A percentile compares a stretch with the other conserved stretches of the same genome.
These are phyloP conservation scores for Drosophila limbata DNA, from an alignment of 2,888 invertebrate species.

Conservation along the genomic window DNA sequence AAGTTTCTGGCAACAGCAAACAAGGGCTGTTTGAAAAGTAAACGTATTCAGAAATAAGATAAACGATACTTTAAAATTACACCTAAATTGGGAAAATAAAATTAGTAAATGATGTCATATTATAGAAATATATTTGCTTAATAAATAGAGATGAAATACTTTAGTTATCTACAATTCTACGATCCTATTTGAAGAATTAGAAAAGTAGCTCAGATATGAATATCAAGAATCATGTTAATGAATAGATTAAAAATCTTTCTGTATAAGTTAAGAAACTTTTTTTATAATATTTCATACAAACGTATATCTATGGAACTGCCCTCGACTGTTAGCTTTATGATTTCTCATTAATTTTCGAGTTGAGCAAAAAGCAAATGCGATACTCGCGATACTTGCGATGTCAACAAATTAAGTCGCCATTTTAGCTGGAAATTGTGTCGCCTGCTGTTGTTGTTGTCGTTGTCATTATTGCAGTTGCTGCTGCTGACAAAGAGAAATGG, in stretches of 20 bases:
- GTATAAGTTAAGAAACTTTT: background rate
- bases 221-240: too few relatives aligned
- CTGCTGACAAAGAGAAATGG: constrained; percentile 59
- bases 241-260: background rate
- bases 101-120: too few relatives aligned
- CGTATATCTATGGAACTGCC: constrained; percentile 24
- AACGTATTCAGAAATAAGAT: background rate
- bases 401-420: constrained; percentile 76
- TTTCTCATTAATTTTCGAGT: constrained; percentile 66
- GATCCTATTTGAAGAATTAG: too few relatives aligned
- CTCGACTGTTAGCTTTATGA: constrained; percentile 42
- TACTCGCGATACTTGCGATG: constrained; percentile 60
- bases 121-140: too few relatives aligned
- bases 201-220: too few relatives aligned
- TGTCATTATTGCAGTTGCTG: constrained; percentile 24
- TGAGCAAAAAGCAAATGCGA: constrained; percentile 54
- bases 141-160: too few relatives aligned
- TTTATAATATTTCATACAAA: background rate
- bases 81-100: background rate
- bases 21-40: constrained; percentile 27
- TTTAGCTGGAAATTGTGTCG: constrained; percentile 77
- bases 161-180: too few relatives aligned
- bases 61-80: background rate
- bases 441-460: constrained; percentile 16
- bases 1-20: constrained; percentile 11